Conservation (phyloP, 2,888 invertebrate species). For the Syritta pipiens region DNA sequence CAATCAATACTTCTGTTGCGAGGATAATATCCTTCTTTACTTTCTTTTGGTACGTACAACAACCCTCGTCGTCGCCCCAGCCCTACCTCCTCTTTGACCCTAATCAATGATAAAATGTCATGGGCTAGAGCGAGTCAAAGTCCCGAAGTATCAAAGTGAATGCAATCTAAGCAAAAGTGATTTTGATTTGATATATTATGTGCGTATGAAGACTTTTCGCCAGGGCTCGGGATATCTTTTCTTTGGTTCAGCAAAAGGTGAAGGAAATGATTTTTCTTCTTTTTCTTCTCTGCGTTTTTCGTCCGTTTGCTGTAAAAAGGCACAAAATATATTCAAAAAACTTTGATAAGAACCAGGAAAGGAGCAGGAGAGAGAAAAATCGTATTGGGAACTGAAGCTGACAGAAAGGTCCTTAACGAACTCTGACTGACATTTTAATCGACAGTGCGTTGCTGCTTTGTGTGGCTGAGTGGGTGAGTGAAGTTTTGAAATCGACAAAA, state of each 20-base stretch:
- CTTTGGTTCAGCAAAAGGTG: conserved; percentile 48
- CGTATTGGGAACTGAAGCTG: conserved; percentile 52
- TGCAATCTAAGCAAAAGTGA: conserved; percentile 68
- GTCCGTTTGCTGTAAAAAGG: no score
- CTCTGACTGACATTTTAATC: conserved; percentile 65
- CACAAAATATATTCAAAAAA: conserved; percentile 44
- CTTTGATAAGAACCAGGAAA: neutral
- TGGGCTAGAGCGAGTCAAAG: conserved; percentile 11
- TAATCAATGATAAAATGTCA: conserved; percentile 52
- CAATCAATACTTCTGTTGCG: conserved; percentile 63
- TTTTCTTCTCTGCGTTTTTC: neutral
- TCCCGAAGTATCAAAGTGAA: conserved; percentile 46
- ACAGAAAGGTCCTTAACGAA: conserved; percentile 64
- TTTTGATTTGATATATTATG: conserved; percentile 63
- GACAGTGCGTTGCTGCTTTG: conserved; percentile 48
- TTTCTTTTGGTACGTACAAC: conserved; percentile 18
- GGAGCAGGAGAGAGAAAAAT: conserved; percentile 4
- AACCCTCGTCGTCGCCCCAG: neutral
- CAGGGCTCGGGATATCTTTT: conserved; percentile 48
- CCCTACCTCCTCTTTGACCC: conserved; percentile 22
- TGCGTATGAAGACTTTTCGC: conserved; percentile 41
- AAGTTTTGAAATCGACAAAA: neutral
- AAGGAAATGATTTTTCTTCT: conserved; percentile 41
- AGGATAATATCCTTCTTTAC: conserved; percentile 56
- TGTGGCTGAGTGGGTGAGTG: neutral